A percentile compares a stretch with the other conserved stretches of the same genome.
These are phyloP conservation scores for Acanthosepion lycidas DNA, from an alignment of 2,888 invertebrate genomes.

Conservation along the genomic window DNA sequence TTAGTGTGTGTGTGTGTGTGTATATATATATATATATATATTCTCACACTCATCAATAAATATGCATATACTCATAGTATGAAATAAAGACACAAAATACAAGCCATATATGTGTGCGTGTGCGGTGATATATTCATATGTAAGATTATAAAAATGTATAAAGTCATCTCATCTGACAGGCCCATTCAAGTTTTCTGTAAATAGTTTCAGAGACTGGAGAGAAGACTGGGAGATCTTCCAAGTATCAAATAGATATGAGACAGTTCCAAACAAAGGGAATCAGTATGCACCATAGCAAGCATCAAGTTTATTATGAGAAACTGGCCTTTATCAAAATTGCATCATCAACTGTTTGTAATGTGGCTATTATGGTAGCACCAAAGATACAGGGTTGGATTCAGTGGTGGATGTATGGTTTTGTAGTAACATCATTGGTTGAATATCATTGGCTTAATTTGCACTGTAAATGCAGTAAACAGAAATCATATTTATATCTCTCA, in stretches of 20 bases:
- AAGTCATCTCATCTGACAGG: conserved; percentile 4
- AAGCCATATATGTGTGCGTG: neutral
- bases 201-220: neutral
- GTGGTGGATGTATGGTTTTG: no score
- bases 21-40: no score
- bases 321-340: neutral
- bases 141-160: neutral
- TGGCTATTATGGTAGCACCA: neutral
- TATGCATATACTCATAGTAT: no score
- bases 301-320: neutral
- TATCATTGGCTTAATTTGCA: no score
- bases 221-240: neutral
- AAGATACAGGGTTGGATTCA: no score
- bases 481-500: no score
- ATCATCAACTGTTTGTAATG: neutral
- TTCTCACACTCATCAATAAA: no score
- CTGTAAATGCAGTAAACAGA: no score
- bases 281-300: neutral
- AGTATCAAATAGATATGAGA: conserved; percentile 1
- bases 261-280: neutral
- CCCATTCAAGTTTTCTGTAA: neutral
- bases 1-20: no score
- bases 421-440: no score
- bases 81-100: no score
- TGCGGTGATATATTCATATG: neutral